Conservation (phyloP, 2,113 vertebrate species). For the Amblyopsis rosae region DNA sequence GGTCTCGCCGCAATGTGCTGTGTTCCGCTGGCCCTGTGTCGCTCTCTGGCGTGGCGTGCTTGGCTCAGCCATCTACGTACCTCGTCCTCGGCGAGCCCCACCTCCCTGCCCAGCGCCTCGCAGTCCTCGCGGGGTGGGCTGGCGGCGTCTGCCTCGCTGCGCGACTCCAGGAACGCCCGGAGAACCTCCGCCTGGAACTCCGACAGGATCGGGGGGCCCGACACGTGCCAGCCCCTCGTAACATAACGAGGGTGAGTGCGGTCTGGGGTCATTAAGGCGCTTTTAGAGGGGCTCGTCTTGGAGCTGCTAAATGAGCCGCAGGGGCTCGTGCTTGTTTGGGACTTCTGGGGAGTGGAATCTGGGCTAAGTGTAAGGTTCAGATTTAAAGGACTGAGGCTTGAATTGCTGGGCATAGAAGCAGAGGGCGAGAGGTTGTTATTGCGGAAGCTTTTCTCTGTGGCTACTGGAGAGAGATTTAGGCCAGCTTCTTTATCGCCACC, state of each 20-base stretch:
- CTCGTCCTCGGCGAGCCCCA: conserved; percentile 74
- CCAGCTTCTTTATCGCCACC: conserved; percentile 52
- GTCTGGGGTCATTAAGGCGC: conserved; percentile 64
- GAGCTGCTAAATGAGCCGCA: conserved; percentile 55
- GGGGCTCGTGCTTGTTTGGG: conserved; percentile 60
- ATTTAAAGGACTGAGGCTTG: conserved; percentile 63
- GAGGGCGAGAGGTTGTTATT: conserved; percentile 64
- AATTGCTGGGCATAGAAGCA: conserved; percentile 64
- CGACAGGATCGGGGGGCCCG: conserved; percentile 66
- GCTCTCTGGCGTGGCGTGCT: conserved; percentile 67
- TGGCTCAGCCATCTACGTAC: conserved; percentile 75
- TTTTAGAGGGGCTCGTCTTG: conserved; percentile 55
- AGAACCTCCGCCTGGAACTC: conserved; percentile 81
- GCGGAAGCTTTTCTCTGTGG: conserved; percentile 54
- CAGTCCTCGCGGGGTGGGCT: conserved; percentile 78
- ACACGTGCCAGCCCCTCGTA: conserved; percentile 26
- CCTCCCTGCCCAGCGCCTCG: conserved; percentile 76
- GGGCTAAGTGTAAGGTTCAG: conserved; percentile 71
- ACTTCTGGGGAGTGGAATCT: conserved; percentile 69
- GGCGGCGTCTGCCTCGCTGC: conserved; percentile 72
- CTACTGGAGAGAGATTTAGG: conserved; percentile 56
- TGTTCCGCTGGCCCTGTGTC: conserved; percentile 38
- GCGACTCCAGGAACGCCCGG: conserved; percentile 79
- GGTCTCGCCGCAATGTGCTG: conserved; percentile 15
- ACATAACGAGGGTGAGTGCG: conserved; percentile 48